A percentile compares a stretch with the other conserved stretches of the same genome.
These are phyloP conservation scores for Phycodurus eques DNA, from an alignment of 2,113 vertebrate genomes.

Conservation along the genomic window DNA sequence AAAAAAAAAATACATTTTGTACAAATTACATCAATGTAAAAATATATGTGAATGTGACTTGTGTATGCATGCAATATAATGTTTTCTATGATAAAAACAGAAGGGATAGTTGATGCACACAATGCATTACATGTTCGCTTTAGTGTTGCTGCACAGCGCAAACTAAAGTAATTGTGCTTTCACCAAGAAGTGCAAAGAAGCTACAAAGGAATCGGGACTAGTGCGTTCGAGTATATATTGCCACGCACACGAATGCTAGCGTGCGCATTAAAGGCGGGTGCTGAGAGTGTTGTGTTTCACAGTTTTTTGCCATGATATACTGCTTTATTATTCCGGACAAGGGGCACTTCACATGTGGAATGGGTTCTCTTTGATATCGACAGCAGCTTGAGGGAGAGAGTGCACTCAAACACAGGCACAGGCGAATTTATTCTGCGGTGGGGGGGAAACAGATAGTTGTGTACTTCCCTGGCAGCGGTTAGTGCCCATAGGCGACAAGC, in stretches of 20 bases:
- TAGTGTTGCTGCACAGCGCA: slow-evolving; percentile 9
- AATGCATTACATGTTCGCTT: neutral
- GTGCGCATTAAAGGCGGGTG: slow-evolving; percentile 52
- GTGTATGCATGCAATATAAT: neutral
- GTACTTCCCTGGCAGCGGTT: slow-evolving; percentile 67
- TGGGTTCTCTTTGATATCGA: slow-evolving; percentile 81
- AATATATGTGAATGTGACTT: too few species aligned
- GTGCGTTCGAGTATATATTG: slow-evolving; percentile 21
- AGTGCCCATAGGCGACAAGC: slow-evolving; percentile 60
- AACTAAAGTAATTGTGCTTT: slow-evolving; percentile 38
- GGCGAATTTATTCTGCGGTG: slow-evolving; percentile 74
- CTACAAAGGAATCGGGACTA: slow-evolving; percentile 46
- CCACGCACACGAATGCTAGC: slow-evolving; percentile 22
- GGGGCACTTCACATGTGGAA: slow-evolving; percentile 78
- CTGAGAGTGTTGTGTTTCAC: slow-evolving; percentile 74
- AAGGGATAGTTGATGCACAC: neutral
- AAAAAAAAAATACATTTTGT: too few species aligned
- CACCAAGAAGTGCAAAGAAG: slow-evolving; percentile 42
- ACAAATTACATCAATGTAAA: too few species aligned
- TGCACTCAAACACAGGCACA: slow-evolving; percentile 79
- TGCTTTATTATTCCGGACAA: slow-evolving; percentile 78
- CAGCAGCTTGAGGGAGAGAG: slow-evolving; percentile 79
- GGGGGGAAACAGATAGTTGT: slow-evolving; percentile 61
- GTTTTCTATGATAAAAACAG: neutral
- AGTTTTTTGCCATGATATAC: slow-evolving; percentile 77